Evolutionary conservation across 2,888 invertebrate species (phyloP), one percentile per base, ranked within the genome.

Genomic region (Saturnia pavonia): DNA sequence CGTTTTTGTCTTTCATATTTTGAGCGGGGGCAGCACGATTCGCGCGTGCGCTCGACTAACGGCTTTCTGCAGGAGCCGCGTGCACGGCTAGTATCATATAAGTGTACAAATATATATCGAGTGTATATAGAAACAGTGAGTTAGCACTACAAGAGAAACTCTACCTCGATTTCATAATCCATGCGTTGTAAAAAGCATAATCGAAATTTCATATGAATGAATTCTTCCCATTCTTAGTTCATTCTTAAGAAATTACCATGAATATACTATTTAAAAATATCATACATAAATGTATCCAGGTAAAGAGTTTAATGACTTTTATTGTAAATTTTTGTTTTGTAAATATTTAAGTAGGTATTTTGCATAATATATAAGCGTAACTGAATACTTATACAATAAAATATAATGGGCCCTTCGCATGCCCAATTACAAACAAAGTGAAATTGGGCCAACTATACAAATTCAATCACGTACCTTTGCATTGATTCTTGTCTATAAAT

Each of bases 371-470:
- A 27, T 54, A 54, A 54, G 7, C 1, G 22, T 22, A 22, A 1
- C 11, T 63, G 34, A 63, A 63, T 12, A 27, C 68, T 71, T 68
- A 60, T 57, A 45, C 63, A 68, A 51, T 40, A 45, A 63, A 68
- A 68, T n/a, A 19, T 48, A 63, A 68, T 45, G 42, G 34, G 71
- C 71, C 71, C 71, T 71, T 71, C 51, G 60, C 65, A 51, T 40
- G 43, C 19, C 68, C 72, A 72, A 34, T 22, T 34, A 54, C 54
- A 22, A n/a, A 45, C 42, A 51, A 69, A 70, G 70, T 70, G 63
- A 72, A 73, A 70, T 71, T 69, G 43, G 43, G 51, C 45, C 67
- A 60, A 34, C 48, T 71, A 66, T 68, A 71, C 70, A 70, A 68
- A 67, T 70, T 70, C 57, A 68, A 60, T 65, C 63, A 40, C 51